Base-by-base conservation (phyloP, 2,888 invertebrate genomes). In the Rhamnusium bicolor region DNA sequence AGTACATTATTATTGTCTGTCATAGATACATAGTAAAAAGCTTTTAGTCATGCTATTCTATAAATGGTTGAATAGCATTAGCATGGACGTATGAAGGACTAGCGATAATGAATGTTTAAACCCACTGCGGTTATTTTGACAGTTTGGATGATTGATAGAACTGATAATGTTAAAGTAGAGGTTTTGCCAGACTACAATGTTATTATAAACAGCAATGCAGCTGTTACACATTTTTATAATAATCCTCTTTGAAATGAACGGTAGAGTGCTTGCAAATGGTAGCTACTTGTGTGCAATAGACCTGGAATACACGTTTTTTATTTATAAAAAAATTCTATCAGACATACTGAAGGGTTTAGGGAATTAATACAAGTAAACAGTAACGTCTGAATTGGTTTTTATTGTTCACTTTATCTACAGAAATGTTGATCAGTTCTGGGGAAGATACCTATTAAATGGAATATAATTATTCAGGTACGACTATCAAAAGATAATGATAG, bases 71-170 rank as follows among this genome's bases (percentile, higher is more conserved):
- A 40, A 53, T 40, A 53, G 56, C 56, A 67, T 54, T 56, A 46
- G 16, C 54, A 54, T 14, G 67, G 46, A 67, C 56, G 46, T 21
- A 61, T 21, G 61, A 61, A 61, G 61, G 46, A 61, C 51, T 19
- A 21, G 54, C 51, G 32, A 61, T 69, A 69, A 69, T 69, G 69
- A 69, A 69, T 69, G 60, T 32, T 51, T 32, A 58, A 60, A 66
- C 58, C 32, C 58, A 29, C 53, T 53, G 69, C 69, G 69, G 69
- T 69, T 69, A 62, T 69, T 69, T 69, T 69, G 69, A 69, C 69
- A 69, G 69, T 69, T 53, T 16, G 58, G 32, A 61, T 69, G 69
- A 69, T 69, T 62, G 69, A 69, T 69, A 69, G 69, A 69, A 60
- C 69, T 69, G 69, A 69, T 69, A 69, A 62, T 60, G 49, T 53